Evolutionary conservation across 2,888 invertebrate genomes (phyloP).

Genomic region (Autographa pulchrina): DNA sequence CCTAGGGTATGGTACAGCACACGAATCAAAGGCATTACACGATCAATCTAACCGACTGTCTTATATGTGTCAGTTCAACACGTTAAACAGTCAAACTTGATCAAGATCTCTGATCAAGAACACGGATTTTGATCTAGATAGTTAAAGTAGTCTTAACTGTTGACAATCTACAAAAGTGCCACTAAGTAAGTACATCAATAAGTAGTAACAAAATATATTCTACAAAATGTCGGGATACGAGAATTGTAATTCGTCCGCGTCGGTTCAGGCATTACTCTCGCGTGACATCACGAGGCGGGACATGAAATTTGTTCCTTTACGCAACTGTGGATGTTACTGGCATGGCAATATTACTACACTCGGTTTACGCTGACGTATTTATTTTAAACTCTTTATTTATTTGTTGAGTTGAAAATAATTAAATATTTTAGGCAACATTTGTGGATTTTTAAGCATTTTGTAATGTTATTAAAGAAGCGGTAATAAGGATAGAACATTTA

Average conservation of each 20-base stretch:
- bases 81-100: no score
- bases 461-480: no score
- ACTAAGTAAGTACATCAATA: conserved; percentile 42
- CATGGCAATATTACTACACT: conserved; percentile 16
- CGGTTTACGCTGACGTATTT: conserved; percentile 18
- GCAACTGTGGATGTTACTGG: conserved; percentile 16
- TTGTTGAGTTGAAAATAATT: background rate
- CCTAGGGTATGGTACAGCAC: no score
- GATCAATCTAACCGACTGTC: no score
- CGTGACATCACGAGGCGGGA: conserved; percentile 41
- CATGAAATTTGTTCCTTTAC: conserved; percentile 41
- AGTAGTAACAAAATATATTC: conserved; percentile 50
- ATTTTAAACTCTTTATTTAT: conserved; percentile 14
- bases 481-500: no score
- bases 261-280: conserved; percentile 43
- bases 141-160: no score
- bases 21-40: no score
- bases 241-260: conserved; percentile 50
- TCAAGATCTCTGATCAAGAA: no score
- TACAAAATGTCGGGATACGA: conserved; percentile 36
- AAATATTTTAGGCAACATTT: no score
- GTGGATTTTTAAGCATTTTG: no score
- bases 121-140: no score
- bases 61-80: no score
- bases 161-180: conserved; percentile 36